A percentile compares a stretch with the other conserved stretches of the same genome.
phyloP scores from a whole-genome alignment of 2,888 invertebrate genomes.

The Ischnus inquisitorius region DNA sequence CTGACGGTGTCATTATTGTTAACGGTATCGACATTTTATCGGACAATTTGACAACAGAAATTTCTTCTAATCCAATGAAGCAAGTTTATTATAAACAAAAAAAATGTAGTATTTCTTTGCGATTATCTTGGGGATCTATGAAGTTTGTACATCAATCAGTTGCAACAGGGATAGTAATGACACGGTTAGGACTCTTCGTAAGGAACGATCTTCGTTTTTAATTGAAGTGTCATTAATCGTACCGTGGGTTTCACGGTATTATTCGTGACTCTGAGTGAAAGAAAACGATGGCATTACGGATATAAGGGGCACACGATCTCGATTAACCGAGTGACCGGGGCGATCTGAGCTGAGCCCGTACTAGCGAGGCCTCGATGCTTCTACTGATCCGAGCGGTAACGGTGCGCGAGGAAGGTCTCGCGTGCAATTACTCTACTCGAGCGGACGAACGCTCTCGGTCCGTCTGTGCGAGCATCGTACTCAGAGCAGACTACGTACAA shows the following conservation, averaged over 20 bases:
- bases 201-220: slow-evolving; percentile 10
- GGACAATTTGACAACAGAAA: background rate
- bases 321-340: slow-evolving; percentile 57
- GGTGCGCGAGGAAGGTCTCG: slow-evolving; percentile 57
- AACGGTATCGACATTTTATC: background rate
- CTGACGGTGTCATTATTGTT: too few species aligned
- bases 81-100: background rate
- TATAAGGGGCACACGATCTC: slow-evolving; percentile 56
- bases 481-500: slow-evolving; percentile 10
- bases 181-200: background rate
- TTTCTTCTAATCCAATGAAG: background rate
- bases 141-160: background rate
- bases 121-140: background rate
- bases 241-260: slow-evolving; percentile 22
- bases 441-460: slow-evolving; percentile 45
- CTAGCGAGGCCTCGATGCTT: slow-evolving; percentile 28
- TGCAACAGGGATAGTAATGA: background rate
- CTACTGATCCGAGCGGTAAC: slow-evolving; percentile 34
- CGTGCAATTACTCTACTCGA: slow-evolving; percentile 62
- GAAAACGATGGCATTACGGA: slow-evolving; percentile 36
- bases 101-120: background rate
- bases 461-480: background rate
- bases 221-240: background rate
- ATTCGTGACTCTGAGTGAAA: slow-evolving; percentile 56
- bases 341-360: slow-evolving; percentile 13